Evolutionary conservation across 2,797 vertebrate species (phyloP), one percentile per base, ranked within the genome.

Genomic region (Sphenopsis melanotis): DNA sequence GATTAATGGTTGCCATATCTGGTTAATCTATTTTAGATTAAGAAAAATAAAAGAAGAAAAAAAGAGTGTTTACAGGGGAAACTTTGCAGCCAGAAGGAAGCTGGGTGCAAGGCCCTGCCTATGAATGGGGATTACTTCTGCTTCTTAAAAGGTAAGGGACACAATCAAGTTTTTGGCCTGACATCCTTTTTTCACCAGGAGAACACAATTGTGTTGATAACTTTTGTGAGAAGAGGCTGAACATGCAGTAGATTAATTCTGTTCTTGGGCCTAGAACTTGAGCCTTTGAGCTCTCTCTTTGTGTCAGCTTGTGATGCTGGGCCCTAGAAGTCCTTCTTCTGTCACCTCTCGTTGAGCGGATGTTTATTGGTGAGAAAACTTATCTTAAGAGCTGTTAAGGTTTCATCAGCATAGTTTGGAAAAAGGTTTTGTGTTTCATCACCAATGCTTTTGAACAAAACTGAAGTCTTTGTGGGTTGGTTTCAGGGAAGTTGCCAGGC

Each of bases 301-400:
- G 32, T 69, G 44, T 34, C 46, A 50, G 26, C 36, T 72, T 84
- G 64, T 46, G 26, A n/a, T 56, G 20, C 15, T 4, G 5, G 30
- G 59, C 24, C 68, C 52, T 44, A 18, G 11, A 70, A 15, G 10
- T 69, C 36, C 17, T 87, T 79, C 50, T 27, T 27, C 29, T 57
- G 12, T 64, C 10, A 13, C 30, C 37, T 53, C 15, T 32, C 34
- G 15, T 36, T 72, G 24, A 77, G 12, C 0, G 0, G 22, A 19
- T 60, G 18, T 36, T 87, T 92, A 53, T 53, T 53, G 34, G 26
- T 60, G 29, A 64, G 80, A 63, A 78, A 71, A 76, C 17, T 55
- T 57, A 22, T 5, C 16, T 34, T 47, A 64, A 90, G 41, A 57
- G 30, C 27, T 53, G 9, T 61, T 90, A 65, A 49, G 7, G 11